Conservation (phyloP, 2,888 invertebrate genomes). For the Eristalinus sepulchralis region DNA sequence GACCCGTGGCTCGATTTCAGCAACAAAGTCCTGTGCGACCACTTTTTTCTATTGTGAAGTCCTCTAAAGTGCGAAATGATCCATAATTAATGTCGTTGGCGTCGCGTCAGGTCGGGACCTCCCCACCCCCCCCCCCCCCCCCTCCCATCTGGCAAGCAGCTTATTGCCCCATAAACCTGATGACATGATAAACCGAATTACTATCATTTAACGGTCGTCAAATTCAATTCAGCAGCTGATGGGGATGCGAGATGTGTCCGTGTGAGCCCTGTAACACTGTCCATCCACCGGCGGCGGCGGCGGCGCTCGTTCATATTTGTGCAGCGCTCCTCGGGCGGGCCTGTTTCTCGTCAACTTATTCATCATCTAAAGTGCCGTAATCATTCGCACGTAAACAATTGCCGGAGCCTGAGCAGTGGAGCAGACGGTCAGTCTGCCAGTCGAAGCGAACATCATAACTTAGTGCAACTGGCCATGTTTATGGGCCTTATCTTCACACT, state of each 20-base stretch:
- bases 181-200: conserved; percentile 45
- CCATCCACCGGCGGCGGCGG: conserved; percentile 15
- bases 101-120: not conserved
- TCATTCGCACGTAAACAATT: conserved; percentile 59
- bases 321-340: not conserved
- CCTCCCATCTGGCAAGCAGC: not conserved
- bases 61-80: too few species aligned
- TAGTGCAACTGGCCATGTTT: conserved; percentile 47
- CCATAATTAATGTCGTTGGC: not conserved
- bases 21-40: too few species aligned
- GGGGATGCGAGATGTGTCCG: conserved; percentile 27
- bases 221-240: conserved; percentile 41
- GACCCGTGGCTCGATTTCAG: too few species aligned
- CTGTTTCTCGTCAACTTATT: conserved; percentile 24
- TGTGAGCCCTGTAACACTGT: conserved; percentile 4
- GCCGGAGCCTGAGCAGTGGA: not conserved
- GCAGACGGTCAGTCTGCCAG: not conserved
- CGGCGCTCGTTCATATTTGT: not conserved
- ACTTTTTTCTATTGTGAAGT: too few species aligned
- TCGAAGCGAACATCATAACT: conserved; percentile 30
- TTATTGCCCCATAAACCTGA: conserved; percentile 27
- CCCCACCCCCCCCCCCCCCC: not conserved
- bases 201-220: conserved; percentile 44
- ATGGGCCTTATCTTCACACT: conserved; percentile 36
- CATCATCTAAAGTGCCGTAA: conserved; percentile 47